phyloP scores from a whole-genome alignment of 2,113 vertebrate genomes.

The Ceratotherium simum region DNA sequence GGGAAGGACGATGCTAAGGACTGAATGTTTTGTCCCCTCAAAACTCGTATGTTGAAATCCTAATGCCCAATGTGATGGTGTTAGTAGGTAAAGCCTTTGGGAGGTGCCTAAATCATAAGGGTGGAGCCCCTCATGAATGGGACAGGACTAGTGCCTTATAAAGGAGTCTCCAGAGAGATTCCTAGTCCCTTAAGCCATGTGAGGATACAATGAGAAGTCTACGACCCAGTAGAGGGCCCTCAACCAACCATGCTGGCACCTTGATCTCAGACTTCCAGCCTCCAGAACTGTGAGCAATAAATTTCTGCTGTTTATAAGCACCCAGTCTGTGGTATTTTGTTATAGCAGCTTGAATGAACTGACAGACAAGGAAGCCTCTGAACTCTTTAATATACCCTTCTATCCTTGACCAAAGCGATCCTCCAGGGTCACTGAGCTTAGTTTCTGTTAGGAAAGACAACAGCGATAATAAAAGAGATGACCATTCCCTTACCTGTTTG shows the following conservation, averaged over 20 bases:
- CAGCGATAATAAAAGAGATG: not conserved
- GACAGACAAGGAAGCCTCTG: not conserved
- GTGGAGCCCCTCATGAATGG: not conserved
- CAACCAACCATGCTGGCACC: not conserved
- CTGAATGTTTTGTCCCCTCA: not conserved
- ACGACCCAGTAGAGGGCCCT: not conserved
- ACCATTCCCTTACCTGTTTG: constrained; percentile 91
- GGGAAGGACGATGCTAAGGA: not conserved
- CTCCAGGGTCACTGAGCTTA: not conserved
- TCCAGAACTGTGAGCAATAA: not conserved
- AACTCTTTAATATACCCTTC: not conserved
- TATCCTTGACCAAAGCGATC: not conserved
- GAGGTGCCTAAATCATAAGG: not conserved
- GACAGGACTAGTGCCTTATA: not conserved
- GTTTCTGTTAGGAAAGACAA: constrained; percentile 15
- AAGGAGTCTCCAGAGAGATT: not conserved
- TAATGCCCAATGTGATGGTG: not conserved
- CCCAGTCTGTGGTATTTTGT: not conserved
- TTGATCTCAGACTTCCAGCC: not conserved
- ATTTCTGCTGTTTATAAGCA: not conserved
- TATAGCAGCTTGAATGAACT: not conserved
- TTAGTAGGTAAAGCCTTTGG: not conserved
- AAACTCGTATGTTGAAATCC: not conserved
- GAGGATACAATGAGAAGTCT: not conserved
- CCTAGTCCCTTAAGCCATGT: not conserved